Percentiles rank a stretch among this genome's conserved stretches.
phyloP scores from a whole-genome alignment of 1,140 invertebrate genomes.

The Drosophila bipectinata region DNA sequence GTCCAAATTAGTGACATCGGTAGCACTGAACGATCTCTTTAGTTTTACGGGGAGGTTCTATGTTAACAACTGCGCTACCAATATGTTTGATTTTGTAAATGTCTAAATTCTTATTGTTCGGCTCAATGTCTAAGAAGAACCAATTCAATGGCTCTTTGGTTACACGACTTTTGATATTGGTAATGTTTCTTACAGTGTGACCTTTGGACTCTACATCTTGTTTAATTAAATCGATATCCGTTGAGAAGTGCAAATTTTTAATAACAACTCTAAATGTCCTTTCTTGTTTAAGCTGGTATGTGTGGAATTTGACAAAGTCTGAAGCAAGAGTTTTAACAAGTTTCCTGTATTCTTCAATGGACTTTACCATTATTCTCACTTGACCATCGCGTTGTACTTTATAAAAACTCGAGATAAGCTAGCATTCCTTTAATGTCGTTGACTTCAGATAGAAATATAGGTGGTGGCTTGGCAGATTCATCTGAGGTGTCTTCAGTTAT shows the following conservation, averaged over 20 bases:
- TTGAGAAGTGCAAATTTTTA: constrained; percentile 55
- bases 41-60: constrained; percentile 25
- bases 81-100: too few species aligned
- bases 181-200: constrained; percentile 36
- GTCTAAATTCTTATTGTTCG: neutral
- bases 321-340: constrained; percentile 20
- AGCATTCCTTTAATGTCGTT: constrained; percentile 15
- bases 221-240: constrained; percentile 11
- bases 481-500: neutral
- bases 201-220: constrained; percentile 20
- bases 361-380: constrained; percentile 36
- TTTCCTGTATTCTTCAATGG: constrained; percentile 7
- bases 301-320: constrained; percentile 5
- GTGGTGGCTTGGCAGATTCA: constrained; percentile 16
- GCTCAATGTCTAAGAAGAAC: too few species aligned
- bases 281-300: constrained; percentile 5
- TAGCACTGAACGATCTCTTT: constrained; percentile 74
- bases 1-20: constrained; percentile 61
- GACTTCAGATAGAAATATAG: constrained; percentile 28
- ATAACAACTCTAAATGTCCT: constrained; percentile 38
- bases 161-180: constrained; percentile 3
- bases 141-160: constrained; percentile 7
- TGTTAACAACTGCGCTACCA: too few species aligned
- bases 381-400: too few species aligned
- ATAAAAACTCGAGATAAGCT: neutral